Evolutionary conservation across 1,140 invertebrate genomes (phyloP), one percentile per base, ranked within the genome.

Genomic region (Bradynema listronoti): DNA sequence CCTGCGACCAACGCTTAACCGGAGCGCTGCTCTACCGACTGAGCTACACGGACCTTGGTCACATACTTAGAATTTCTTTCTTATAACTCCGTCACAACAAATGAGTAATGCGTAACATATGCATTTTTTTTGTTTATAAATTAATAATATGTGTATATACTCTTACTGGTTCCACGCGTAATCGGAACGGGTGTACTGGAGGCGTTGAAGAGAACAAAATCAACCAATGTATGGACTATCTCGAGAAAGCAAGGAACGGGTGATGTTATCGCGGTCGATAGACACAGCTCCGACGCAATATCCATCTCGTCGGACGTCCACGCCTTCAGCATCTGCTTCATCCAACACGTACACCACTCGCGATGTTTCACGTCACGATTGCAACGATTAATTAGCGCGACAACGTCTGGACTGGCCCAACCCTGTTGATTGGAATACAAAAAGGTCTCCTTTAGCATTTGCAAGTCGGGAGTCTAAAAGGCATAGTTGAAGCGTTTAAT

Each of bases 351-450:
- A 22, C 22, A 24, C 60, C 60, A 62, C 19, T 11, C 25, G 19
- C 2, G 14, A 19, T 62, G 62, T 36, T 62, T n/a, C 11, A 65
- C 24, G 24, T 50, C n/a, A 16, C 58, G 59, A 30, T 65, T 67
- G 66, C 66, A 64, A 6, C 65, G 65, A 19, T 67, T 53, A 30
- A 67, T 52, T 49, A 57, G 65, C 24, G 65, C 62, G 34, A 67
- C 47, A 27, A 67, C 65, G 39, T 70, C 55, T 9, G 65, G 65
- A 63, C 68, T 70, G 24, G 65, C 65, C 65, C 65, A 67, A 33
- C 67, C 41, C 55, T 67, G 65, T 46, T 70, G 66, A 27, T 59
- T 68, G 24, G 67, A 61, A 22, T 49, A 67, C 5, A 65, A 24
- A 41, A 67, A 67, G 19, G 63, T 67, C 27, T 69, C 43, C 30